Evolutionary conservation across 2,113 vertebrate genomes (phyloP), one percentile per base, ranked within the genome.

Genomic region (Gasterosteus aculeatus): DNA sequence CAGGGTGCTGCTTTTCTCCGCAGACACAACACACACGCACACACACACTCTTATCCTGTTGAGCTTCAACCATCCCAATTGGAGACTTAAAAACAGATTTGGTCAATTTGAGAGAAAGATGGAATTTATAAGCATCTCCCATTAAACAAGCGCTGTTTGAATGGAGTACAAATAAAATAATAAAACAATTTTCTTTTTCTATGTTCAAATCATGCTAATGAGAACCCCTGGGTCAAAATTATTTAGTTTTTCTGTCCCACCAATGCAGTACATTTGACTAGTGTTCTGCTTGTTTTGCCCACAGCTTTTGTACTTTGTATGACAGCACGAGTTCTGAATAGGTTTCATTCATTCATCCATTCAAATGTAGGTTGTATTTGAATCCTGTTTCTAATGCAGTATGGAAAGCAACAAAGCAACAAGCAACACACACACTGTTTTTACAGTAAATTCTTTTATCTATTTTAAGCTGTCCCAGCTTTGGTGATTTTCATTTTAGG

Each of bases 1-100:
- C 75, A 64, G 73, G 73, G 49, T 75, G 77, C 83, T 74, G 67
- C 68, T 18, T 56, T 47, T 63, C 29, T 44, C 15, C 76, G 69
- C 78, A 86, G 72, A 49, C 72, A 74, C 68, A 76, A 82, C 63
- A 74, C 61, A 4, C 51, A 26, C 51, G n/a, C 12, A 46, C 15
- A 51, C 35, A 38, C 35, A 6, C 7, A 38, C 5, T 5, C 33
- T 1, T 26, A 26, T 57, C 3, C 10, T 58, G 2, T 2, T 70
- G 14, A 33, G 44, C 7, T 42, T 15, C 15, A 38, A 14, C 46
- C 22, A 2, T 5, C 19, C 7, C 18, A 71, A 53, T 46, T 1
- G 39, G 3, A 74, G 16, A 18, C 0, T 33, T 33, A 19, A 14
- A 10, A 16, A 22, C 15, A n/a, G 35, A 3, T 29, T 70, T 54